Conservation (phyloP, 1,140 invertebrate genomes). For the Drosophila persimilis region DNA sequence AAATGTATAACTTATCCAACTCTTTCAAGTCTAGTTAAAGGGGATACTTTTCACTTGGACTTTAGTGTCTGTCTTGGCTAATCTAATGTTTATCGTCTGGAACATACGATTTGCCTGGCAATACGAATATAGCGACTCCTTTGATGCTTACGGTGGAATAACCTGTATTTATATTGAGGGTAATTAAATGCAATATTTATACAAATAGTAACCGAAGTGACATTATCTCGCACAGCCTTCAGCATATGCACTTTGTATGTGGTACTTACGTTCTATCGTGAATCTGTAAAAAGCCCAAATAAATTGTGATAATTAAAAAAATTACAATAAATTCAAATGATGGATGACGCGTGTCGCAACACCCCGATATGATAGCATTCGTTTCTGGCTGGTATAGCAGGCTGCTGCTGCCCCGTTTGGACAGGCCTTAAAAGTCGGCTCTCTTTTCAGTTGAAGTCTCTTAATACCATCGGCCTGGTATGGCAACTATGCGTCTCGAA, state of each 20-base stretch:
- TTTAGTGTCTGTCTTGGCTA: not conserved
- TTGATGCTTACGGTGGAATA: conserved; percentile 13
- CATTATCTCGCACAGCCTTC: conserved; percentile 4
- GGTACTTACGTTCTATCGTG: conserved; percentile 11
- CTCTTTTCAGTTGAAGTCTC: not conserved
- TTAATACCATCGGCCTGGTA: too few relatives aligned
- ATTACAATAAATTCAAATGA: too few relatives aligned
- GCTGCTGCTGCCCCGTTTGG: not conserved
- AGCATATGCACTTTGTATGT: conserved; percentile 18
- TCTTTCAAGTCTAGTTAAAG: not conserved
- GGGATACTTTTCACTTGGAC: conserved; percentile 12
- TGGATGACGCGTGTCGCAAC: too few relatives aligned
- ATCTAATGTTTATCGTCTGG: not conserved
- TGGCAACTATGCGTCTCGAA: not conserved
- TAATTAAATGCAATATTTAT: not conserved
- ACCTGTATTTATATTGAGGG: conserved; percentile 32
- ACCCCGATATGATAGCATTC: too few relatives aligned
- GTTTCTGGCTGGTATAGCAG: too few relatives aligned
- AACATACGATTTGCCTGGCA: conserved; percentile 4
- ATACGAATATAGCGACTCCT: not conserved
- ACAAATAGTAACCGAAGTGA: too few relatives aligned
- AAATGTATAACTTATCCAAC: not conserved
- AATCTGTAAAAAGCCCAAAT: not conserved
- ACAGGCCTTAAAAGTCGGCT: not conserved
- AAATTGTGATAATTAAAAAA: too few relatives aligned